A percentile compares a stretch with the other conserved stretches of the same genome.
Conservation (phyloP, 2,888 invertebrate genomes). For the Heteropelma amictum region DNA sequence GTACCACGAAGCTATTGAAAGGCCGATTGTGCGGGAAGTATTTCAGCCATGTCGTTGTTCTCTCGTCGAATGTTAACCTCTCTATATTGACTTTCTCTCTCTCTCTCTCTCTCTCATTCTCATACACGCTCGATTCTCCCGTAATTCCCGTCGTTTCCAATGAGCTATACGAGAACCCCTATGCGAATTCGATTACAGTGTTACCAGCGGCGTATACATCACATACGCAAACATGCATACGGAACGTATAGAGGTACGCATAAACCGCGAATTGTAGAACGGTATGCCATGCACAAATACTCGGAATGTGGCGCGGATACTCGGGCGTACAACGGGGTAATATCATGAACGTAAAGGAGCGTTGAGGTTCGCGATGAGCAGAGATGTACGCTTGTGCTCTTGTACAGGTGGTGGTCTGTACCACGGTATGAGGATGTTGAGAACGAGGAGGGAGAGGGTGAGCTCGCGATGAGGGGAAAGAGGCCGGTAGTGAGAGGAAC, state of each 20-base stretch:
- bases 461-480: constrained; percentile 30
- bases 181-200: constrained; percentile 9
- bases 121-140: background rate
- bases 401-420: constrained; percentile 29
- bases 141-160: constrained; percentile 1
- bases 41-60: constrained; percentile 42
- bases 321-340: constrained; percentile 24
- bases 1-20: constrained; percentile 10
- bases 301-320: constrained; percentile 15
- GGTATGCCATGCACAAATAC: constrained; percentile 24
- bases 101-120: background rate
- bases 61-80: constrained; percentile 19
- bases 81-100: background rate
- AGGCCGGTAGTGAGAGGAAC: constrained; percentile 24
- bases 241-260: constrained; percentile 14
- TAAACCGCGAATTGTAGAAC: constrained; percentile 35
- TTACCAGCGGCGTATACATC: constrained; percentile 6
- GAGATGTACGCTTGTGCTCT: constrained; percentile 30
- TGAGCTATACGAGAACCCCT: background rate
- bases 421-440: constrained; percentile 43
- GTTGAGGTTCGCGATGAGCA: constrained; percentile 33
- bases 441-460: background rate
- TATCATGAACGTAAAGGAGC: constrained; percentile 31
- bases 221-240: background rate
- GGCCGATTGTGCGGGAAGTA: constrained; percentile 41